These are phyloP conservation scores for Xestia c-nigrum DNA, from an alignment of 2,888 invertebrate species.

Conservation along the genomic window DNA sequence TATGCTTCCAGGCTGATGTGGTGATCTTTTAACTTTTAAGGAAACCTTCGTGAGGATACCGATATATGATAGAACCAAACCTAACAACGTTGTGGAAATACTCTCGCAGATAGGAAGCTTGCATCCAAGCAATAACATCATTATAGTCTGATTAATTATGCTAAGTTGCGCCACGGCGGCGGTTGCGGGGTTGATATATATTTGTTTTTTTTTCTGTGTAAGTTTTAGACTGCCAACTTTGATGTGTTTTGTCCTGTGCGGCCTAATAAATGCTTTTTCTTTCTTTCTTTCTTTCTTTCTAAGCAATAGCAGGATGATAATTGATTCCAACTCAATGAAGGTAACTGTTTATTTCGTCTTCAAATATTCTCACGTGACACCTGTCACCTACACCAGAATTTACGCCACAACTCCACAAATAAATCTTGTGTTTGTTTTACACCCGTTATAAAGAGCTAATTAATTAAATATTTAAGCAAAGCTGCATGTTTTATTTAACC, in stretches of 20 bases:
- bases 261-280: no score
- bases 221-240: no score
- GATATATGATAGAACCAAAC: neutral
- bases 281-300: no score
- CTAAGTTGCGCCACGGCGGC: no score
- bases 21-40: neutral
- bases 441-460: conserved; percentile 46
- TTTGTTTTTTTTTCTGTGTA: no score
- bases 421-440: conserved; percentile 1
- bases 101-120: neutral
- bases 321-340: neutral
- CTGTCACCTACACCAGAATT: neutral
- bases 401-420: neutral
- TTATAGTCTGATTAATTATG: no score
- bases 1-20: no score
- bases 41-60: neutral
- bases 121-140: neutral
- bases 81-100: neutral
- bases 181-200: no score
- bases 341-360: neutral
- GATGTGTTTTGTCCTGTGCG: no score
- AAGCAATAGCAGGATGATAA: neutral
- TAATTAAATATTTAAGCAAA: conserved; percentile 44
- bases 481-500: conserved; percentile 28
- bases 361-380: neutral